These are phyloP conservation scores for Myiozetetes cayanensis DNA, from an alignment of 2,113 vertebrate species.

Conservation along the genomic window DNA sequence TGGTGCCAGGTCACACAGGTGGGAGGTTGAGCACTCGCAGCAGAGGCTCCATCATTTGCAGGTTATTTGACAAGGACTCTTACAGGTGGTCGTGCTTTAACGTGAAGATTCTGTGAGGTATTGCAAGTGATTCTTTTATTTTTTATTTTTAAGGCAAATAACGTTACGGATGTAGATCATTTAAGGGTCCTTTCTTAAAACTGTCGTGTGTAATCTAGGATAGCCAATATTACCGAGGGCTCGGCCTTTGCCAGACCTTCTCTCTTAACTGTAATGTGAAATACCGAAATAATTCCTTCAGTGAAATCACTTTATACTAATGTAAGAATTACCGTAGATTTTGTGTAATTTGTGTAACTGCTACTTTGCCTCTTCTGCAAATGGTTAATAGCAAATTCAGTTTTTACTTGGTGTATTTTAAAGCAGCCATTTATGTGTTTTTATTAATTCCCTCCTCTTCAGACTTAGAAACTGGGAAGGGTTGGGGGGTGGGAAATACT, in stretches of 20 bases:
- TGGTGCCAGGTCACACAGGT: slow-evolving; percentile 35
- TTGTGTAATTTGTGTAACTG: slow-evolving; percentile 70
- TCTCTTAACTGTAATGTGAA: slow-evolving; percentile 78
- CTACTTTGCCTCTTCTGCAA: slow-evolving; percentile 69
- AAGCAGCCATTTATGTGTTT: slow-evolving; percentile 64
- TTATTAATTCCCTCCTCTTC: slow-evolving; percentile 59
- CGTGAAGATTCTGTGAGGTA: slow-evolving; percentile 56
- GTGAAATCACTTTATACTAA: slow-evolving; percentile 62
- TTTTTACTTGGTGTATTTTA: slow-evolving; percentile 69
- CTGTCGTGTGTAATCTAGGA: slow-evolving; percentile 69
- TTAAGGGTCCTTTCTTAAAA: slow-evolving; percentile 70
- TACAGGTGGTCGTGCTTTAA: slow-evolving; percentile 49
- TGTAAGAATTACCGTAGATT: slow-evolving; percentile 62
- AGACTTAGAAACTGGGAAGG: slow-evolving; percentile 31
- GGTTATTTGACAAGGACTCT: slow-evolving; percentile 64
- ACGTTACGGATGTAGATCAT: slow-evolving; percentile 66
- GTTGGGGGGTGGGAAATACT: neutral
- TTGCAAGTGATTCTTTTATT: slow-evolving; percentile 43
- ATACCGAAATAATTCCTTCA: slow-evolving; percentile 68
- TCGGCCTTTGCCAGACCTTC: neutral
- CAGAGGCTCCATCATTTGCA: slow-evolving; percentile 37
- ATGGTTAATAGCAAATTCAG: slow-evolving; percentile 57
- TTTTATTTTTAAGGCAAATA: slow-evolving; percentile 32
- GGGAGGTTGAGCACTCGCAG: slow-evolving; percentile 38
- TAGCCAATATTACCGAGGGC: slow-evolving; percentile 38